A percentile compares a stretch with the other conserved stretches of the same genome.
phyloP scores from a whole-genome alignment of 2,113 vertebrate species.

The Arizona elegans region DNA sequence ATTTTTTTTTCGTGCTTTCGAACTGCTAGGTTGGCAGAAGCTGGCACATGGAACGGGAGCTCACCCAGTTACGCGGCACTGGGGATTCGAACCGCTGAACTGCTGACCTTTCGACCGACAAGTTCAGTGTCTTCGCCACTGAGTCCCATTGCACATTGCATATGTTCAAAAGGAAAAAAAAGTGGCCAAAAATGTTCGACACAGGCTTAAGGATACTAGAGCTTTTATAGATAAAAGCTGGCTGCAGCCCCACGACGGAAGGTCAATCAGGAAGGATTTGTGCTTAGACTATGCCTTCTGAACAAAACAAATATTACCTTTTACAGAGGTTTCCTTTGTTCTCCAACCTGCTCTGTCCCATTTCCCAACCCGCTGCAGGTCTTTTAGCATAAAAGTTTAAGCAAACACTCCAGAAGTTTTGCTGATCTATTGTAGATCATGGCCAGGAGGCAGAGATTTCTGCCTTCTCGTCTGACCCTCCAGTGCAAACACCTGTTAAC shows the following conservation, averaged over 20 bases:
- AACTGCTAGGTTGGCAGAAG: too few species aligned
- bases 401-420: slow-evolving; percentile 11
- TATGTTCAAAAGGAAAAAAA: too few species aligned
- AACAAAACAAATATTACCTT: background rate
- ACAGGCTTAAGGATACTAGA: background rate
- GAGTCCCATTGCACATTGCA: too few species aligned
- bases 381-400: slow-evolving; percentile 22
- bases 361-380: background rate
- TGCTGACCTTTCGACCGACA: too few species aligned
- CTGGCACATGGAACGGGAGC: too few species aligned
- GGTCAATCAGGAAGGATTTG: background rate
- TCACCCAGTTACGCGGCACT: too few species aligned
- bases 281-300: background rate
- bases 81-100: too few species aligned
- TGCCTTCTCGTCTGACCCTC: background rate
- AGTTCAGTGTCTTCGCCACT: too few species aligned
- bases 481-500: background rate
- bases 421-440: background rate
- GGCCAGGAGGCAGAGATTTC: background rate
- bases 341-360: background rate
- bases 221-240: background rate
- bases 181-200: background rate
- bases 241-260: too few species aligned
- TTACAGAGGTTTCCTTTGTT: slow-evolving; percentile 5
- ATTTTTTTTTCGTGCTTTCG: too few species aligned